A percentile compares a stretch with the other conserved stretches of the same genome.
Evolutionary conservation across 2,888 invertebrate genomes (phyloP).

Genomic region (Apamea anceps): DNA sequence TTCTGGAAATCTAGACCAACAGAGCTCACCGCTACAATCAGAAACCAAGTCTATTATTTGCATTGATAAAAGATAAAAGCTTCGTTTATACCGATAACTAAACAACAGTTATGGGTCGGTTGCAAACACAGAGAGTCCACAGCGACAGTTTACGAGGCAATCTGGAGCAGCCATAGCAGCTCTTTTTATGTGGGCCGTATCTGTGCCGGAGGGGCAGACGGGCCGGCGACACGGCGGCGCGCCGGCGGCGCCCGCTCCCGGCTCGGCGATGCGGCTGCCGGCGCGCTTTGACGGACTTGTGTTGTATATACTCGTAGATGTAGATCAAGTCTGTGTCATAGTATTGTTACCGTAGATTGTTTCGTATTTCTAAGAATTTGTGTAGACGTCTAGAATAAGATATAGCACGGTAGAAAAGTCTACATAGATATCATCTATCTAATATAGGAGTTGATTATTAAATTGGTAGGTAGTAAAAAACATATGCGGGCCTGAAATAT

Average conservation of each 20-base stretch:
- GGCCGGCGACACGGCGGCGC: constrained; percentile 81
- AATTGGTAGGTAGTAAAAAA: neutral
- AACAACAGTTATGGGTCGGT: constrained; percentile 53
- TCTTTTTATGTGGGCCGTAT: constrained; percentile 74
- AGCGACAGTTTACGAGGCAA: constrained; percentile 80
- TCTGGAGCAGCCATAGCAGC: constrained; percentile 80
- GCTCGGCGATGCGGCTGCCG: constrained; percentile 53
- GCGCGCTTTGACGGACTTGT: constrained; percentile 13
- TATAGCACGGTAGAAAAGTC: neutral
- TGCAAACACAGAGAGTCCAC: constrained; percentile 56
- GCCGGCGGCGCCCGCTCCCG: constrained; percentile 67
- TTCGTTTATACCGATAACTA: constrained; percentile 27
- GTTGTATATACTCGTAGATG: neutral
- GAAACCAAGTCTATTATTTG: constrained; percentile 11
- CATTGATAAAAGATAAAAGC: constrained; percentile 20
- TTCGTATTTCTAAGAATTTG: neutral
- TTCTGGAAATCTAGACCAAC: constrained; percentile 1
- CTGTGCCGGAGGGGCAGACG: constrained; percentile 80
- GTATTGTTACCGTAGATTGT: neutral
- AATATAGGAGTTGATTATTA: neutral
- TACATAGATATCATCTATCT: neutral
- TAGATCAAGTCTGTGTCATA: constrained; percentile 33
- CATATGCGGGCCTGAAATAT: neutral
- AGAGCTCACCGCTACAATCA: constrained; percentile 11
- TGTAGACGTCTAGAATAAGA: too few relatives aligned